Conservation (phyloP, 2,113 vertebrate species). For the Pimephales promelas region DNA sequence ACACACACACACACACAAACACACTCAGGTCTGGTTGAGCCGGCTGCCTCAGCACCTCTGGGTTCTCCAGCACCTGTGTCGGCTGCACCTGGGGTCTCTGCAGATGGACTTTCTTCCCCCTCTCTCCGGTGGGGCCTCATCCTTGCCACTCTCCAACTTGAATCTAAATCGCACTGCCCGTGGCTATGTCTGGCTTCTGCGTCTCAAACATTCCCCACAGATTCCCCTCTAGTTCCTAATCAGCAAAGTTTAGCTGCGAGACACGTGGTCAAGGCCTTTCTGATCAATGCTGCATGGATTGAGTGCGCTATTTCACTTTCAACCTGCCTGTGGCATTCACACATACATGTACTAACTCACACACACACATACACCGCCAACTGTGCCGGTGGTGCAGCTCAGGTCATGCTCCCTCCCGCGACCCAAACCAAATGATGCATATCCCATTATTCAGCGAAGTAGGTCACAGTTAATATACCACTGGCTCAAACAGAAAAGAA, state of each 20-base stretch:
- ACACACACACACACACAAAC: too few relatives aligned
- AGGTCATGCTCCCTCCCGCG: conserved; percentile 22
- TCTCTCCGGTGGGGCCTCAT: not conserved
- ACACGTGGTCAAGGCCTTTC: not conserved
- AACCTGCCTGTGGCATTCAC: conserved; percentile 20
- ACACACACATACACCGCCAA: not conserved
- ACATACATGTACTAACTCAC: conserved; percentile 22
- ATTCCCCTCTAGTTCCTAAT: conserved; percentile 27
- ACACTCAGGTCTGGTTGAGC: not conserved
- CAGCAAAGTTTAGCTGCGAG: conserved; percentile 23
- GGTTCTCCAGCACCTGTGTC: conserved; percentile 37
- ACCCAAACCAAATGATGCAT: conserved; percentile 46
- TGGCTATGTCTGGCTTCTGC: conserved; percentile 22
- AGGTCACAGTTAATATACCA: conserved; percentile 52
- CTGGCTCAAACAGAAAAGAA: conserved; percentile 28
- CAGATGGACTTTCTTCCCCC: conserved; percentile 13
- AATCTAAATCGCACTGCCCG: conserved; percentile 27
- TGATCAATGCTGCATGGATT: conserved; percentile 17
- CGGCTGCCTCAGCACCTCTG: conserved; percentile 33
- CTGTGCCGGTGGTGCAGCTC: not conserved
- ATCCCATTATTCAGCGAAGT: conserved; percentile 52
- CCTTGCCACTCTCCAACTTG: conserved; percentile 4
- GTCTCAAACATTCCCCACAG: not conserved
- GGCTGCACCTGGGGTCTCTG: conserved; percentile 17
- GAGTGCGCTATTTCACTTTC: not conserved